A percentile compares a stretch with the other conserved stretches of the same genome.
Conservation (phyloP, 2,797 vertebrate genomes). For the Xenentodon cancila region DNA sequence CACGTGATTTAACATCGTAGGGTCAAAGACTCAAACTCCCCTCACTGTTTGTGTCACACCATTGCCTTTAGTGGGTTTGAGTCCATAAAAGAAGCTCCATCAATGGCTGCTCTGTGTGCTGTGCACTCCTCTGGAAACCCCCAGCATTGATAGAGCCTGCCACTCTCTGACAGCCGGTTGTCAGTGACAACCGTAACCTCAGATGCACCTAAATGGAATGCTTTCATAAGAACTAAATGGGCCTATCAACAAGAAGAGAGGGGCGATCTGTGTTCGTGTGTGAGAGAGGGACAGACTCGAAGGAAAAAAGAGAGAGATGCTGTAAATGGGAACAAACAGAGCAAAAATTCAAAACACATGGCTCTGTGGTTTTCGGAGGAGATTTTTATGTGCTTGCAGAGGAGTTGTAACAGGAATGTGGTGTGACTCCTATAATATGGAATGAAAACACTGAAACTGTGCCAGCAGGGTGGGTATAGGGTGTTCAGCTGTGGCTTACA, state of each 20-base stretch:
- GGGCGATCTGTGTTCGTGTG: slow-evolving; percentile 24
- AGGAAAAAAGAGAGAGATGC: slow-evolving; percentile 57
- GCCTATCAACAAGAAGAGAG: slow-evolving; percentile 66
- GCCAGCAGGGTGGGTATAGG: slow-evolving; percentile 68
- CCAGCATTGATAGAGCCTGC: slow-evolving; percentile 77
- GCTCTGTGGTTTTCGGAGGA: slow-evolving; percentile 73
- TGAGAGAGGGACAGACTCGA: slow-evolving; percentile 26
- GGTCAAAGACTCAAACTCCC: slow-evolving; percentile 44
- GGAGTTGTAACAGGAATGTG: slow-evolving; percentile 79
- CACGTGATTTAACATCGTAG: slow-evolving; percentile 26
- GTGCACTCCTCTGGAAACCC: slow-evolving; percentile 68
- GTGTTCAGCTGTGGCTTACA: slow-evolving; percentile 55
- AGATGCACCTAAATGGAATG: slow-evolving; percentile 77
- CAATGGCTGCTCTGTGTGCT: slow-evolving; percentile 67
- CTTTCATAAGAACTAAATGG: slow-evolving; percentile 74
- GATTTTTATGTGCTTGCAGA: slow-evolving; percentile 71
- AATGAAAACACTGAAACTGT: slow-evolving; percentile 75
- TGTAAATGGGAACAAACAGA: slow-evolving; percentile 80
- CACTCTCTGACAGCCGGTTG: slow-evolving; percentile 85
- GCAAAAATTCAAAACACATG: slow-evolving; percentile 81
- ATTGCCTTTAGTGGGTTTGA: slow-evolving; percentile 45
- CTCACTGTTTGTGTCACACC: slow-evolving; percentile 42
- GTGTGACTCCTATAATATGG: slow-evolving; percentile 74
- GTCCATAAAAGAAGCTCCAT: slow-evolving; percentile 61
- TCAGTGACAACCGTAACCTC: slow-evolving; percentile 86